These are phyloP conservation scores for Allacma fusca DNA, from an alignment of 2,888 invertebrate species.

Conservation along the genomic window DNA sequence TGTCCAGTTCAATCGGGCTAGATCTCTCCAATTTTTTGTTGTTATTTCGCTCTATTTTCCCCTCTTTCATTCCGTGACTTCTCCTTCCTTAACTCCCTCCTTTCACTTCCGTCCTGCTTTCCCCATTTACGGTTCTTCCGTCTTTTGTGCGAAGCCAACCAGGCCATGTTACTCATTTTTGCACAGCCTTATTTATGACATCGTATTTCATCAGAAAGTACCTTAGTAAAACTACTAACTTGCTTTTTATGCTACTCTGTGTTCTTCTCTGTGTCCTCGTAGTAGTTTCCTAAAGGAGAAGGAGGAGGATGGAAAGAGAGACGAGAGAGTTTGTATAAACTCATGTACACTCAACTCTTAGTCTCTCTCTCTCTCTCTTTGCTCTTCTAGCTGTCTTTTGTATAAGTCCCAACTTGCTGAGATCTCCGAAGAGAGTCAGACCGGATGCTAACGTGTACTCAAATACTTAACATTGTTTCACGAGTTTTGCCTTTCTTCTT, in stretches of 20 bases:
- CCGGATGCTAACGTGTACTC: constrained; percentile 17
- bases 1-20: background rate
- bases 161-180: constrained; percentile 41
- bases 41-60: constrained; percentile 18
- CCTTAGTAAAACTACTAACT: constrained; percentile 22
- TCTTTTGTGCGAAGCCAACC: constrained; percentile 39
- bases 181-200: constrained; percentile 46
- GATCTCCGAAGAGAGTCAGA: constrained; percentile 2
- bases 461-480: constrained; percentile 41
- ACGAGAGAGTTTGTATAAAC: constrained; percentile 6
- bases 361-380: background rate
- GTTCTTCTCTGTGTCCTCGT: too few relatives aligned
- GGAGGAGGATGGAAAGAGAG: constrained; percentile 1
- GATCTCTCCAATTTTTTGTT: background rate
- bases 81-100: constrained; percentile 39
- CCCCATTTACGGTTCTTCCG: constrained; percentile 41
- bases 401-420: background rate
- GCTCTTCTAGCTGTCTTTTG: background rate
- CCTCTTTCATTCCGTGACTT: constrained; percentile 45
- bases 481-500: constrained; percentile 25
- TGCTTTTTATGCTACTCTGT: background rate
- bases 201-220: constrained; percentile 46
- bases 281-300: background rate
- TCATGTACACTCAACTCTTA: constrained; percentile 25
- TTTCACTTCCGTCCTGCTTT: constrained; percentile 50